These are phyloP conservation scores for Zoanthus sansibaricus DNA, from an alignment of 92 coral and sea anemone species.

Conservation along the genomic window DNA sequence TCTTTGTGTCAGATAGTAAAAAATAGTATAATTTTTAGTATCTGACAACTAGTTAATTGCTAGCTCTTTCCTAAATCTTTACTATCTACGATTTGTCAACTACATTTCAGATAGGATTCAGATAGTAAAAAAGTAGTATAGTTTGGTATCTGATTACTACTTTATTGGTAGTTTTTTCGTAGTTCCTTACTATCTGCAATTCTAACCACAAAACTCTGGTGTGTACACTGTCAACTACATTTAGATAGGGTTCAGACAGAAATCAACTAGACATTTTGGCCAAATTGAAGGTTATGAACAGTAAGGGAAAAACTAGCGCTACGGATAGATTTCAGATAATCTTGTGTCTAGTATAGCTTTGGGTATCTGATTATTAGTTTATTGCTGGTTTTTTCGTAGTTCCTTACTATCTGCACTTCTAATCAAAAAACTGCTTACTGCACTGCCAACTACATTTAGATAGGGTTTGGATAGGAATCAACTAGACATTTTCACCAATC, in stretches of 20 bases:
- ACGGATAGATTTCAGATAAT: background rate
- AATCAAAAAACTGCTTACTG: too few relatives aligned
- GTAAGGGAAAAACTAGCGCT: background rate
- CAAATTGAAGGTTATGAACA: background rate
- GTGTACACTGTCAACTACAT: background rate
- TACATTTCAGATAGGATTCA: background rate
- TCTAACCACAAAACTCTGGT: background rate
- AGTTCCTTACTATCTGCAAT: too few relatives aligned
- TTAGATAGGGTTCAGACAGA: background rate
- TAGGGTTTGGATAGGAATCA: background rate
- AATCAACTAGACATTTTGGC: background rate
- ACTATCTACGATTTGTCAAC: background rate
- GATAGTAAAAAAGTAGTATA: background rate
- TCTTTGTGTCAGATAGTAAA: background rate
- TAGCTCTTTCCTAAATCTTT: constrained; percentile 3
- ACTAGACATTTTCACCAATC: background rate
- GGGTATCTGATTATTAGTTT: background rate
- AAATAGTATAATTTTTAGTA: background rate
- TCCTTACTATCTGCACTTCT: background rate
- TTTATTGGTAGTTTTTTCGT: too few relatives aligned
- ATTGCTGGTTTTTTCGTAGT: background rate
- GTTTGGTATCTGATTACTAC: background rate
- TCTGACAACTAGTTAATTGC: background rate
- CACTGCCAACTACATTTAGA: background rate
- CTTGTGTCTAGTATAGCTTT: background rate